A percentile compares a stretch with the other conserved stretches of the same genome.
Evolutionary conservation across 1,140 invertebrate species (phyloP).

Genomic region (Drosophila miranda): DNA sequence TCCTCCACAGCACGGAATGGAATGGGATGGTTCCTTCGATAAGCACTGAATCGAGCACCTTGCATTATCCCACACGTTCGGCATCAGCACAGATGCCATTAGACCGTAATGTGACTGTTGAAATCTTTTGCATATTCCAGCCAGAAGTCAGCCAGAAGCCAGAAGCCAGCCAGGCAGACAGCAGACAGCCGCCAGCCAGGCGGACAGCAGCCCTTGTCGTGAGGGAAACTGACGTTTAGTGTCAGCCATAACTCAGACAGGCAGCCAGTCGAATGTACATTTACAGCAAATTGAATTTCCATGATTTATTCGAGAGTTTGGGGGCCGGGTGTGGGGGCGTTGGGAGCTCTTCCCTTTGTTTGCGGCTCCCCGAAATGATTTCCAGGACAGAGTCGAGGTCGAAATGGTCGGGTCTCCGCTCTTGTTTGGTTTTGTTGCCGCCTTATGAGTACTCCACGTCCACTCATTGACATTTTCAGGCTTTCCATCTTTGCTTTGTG

Average conservation of each 20-base stretch:
- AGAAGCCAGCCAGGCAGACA: too few species aligned
- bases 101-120: constrained; percentile 7
- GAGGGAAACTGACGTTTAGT: too few species aligned
- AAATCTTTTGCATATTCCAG: constrained; percentile 6
- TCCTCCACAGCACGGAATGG: too few species aligned
- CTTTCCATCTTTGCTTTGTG: constrained; percentile 15
- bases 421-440: background rate
- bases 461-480: constrained; percentile 4
- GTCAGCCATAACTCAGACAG: too few species aligned
- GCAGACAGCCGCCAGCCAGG: too few species aligned
- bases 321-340: too few species aligned
- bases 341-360: background rate
- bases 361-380: background rate
- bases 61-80: too few species aligned
- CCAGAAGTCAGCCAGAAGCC: background rate
- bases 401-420: too few species aligned
- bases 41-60: too few species aligned
- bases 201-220: too few species aligned
- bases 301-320: constrained; percentile 3
- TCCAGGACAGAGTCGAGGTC: too few species aligned
- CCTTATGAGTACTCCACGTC: constrained; percentile 1
- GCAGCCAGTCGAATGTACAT: background rate
- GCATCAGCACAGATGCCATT: constrained; percentile 1
- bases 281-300: constrained; percentile 2
- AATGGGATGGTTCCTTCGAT: too few species aligned